Evolutionary conservation across 2,113 vertebrate species (phyloP).

Genomic region (Clarias macrocephalus): DNA sequence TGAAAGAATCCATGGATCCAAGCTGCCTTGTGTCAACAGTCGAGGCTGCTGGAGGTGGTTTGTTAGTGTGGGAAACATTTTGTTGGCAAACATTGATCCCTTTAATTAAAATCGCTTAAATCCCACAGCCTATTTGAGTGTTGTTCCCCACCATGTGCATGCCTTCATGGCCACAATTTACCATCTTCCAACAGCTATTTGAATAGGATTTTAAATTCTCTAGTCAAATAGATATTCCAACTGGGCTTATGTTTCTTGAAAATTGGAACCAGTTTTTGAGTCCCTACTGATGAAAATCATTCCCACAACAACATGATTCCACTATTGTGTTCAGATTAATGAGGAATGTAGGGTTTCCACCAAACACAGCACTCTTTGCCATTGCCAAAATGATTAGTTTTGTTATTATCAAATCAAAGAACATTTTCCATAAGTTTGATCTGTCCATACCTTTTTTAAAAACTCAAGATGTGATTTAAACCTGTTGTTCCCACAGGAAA

Average conservation of each 20-base stretch:
- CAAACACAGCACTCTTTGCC: neutral
- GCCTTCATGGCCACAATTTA: neutral
- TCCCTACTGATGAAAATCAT: neutral
- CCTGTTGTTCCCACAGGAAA: conserved; percentile 69
- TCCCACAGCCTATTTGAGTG: neutral
- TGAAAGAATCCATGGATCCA: neutral
- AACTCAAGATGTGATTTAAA: neutral
- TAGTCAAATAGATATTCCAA: neutral
- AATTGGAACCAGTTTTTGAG: neutral
- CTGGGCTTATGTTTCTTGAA: neutral
- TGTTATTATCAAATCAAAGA: neutral
- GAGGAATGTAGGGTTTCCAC: neutral
- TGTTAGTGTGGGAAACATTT: neutral
- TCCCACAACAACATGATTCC: neutral
- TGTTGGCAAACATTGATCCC: neutral
- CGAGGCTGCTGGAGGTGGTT: neutral
- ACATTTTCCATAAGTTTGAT: neutral
- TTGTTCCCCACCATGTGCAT: neutral
- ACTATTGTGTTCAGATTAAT: neutral
- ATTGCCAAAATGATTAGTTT: neutral
- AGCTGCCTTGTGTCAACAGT: neutral
- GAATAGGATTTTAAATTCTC: neutral
- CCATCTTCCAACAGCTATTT: neutral
- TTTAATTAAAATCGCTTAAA: neutral
- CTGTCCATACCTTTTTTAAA: neutral